phyloP scores from a whole-genome alignment of 2,113 vertebrate species.

The Phodopus roborovskii region DNA sequence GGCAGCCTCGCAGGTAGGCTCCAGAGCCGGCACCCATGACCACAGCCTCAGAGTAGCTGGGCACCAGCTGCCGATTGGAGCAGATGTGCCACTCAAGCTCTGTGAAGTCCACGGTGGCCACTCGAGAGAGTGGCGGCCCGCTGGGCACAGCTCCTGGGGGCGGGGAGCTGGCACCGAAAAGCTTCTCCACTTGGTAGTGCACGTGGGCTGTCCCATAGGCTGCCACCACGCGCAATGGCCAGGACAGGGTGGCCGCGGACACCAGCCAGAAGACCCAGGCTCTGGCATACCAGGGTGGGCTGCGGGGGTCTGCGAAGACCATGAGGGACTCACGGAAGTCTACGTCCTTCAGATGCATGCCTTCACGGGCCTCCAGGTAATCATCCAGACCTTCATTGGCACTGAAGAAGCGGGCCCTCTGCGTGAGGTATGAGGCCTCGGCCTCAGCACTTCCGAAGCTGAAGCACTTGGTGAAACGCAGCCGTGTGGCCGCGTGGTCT shows the following conservation, averaged over 20 bases:
- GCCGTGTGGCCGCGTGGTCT: slow-evolving; percentile 79
- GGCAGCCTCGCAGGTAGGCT: slow-evolving; percentile 87
- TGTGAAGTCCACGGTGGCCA: slow-evolving; percentile 89
- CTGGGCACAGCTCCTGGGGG: slow-evolving; percentile 64
- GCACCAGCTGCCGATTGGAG: slow-evolving; percentile 90
- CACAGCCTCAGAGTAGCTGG: slow-evolving; percentile 89
- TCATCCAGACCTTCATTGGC: slow-evolving; percentile 90
- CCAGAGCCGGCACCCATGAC: slow-evolving; percentile 85
- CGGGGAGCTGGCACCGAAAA: slow-evolving; percentile 85
- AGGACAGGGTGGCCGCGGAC: slow-evolving; percentile 86
- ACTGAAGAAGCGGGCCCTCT: slow-evolving; percentile 88
- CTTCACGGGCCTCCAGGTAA: slow-evolving; percentile 90
- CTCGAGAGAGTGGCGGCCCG: slow-evolving; percentile 82
- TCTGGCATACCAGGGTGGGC: slow-evolving; percentile 87
- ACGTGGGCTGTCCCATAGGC: slow-evolving; percentile 88
- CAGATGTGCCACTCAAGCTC: slow-evolving; percentile 91
- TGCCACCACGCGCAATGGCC: slow-evolving; percentile 86
- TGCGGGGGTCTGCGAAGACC: slow-evolving; percentile 86
- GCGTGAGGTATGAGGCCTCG: slow-evolving; percentile 88
- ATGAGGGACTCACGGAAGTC: slow-evolving; percentile 89
- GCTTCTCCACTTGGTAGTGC: slow-evolving; percentile 91
- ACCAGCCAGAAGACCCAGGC: slow-evolving; percentile 88
- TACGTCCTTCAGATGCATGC: slow-evolving; percentile 90
- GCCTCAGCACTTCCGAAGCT: slow-evolving; percentile 88
- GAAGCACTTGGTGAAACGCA: slow-evolving; percentile 90